Evolutionary conservation across 2,113 vertebrate genomes (phyloP), one percentile per base, ranked within the genome.

Genomic region (Laticauda laticaudata): DNA sequence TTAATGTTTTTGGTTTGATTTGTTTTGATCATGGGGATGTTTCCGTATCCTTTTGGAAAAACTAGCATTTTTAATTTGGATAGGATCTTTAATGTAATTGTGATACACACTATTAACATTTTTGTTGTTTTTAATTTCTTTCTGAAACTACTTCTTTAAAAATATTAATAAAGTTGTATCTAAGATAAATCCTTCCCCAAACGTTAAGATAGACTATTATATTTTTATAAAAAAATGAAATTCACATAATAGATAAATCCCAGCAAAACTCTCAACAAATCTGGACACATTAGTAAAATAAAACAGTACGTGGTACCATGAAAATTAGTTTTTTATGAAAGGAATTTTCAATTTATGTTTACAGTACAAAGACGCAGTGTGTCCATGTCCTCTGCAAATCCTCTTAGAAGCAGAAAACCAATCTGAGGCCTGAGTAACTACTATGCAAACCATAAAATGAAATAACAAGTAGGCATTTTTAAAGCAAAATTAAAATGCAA

Each of bases 321-420:
- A 95, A 96, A 95, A 90, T 90, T 95, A 96, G 86, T 5, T 96
- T 96, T 93, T 95, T 88, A n/a, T n/a, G n/a, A n/a, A n/a, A n/a
- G n/a, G n/a, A n/a, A n/a, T n/a, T n/a, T n/a, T n/a, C n/a, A n/a
- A n/a, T n/a, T n/a, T n/a, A n/a, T n/a, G n/a, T n/a, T n/a, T n/a
- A n/a, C n/a, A n/a, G n/a, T n/a, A n/a, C n/a, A n/a, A n/a, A n/a
- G n/a, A n/a, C n/a, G n/a, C n/a, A n/a, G n/a, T n/a, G n/a, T n/a
- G n/a, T n/a, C n/a, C n/a, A n/a, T n/a, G n/a, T n/a, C n/a, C n/a
- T n/a, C n/a, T n/a, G n/a, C n/a, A n/a, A n/a, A n/a, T n/a, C n/a
- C n/a, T n/a, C n/a, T n/a, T n/a, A n/a, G n/a, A n/a, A n/a, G n/a
- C n/a, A n/a, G n/a, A n/a, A n/a, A n/a, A n/a, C n/a, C n/a, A n/a